These are phyloP conservation scores for Rhinogobius similis DNA, from an alignment of 2,113 vertebrate genomes.

Conservation along the genomic window DNA sequence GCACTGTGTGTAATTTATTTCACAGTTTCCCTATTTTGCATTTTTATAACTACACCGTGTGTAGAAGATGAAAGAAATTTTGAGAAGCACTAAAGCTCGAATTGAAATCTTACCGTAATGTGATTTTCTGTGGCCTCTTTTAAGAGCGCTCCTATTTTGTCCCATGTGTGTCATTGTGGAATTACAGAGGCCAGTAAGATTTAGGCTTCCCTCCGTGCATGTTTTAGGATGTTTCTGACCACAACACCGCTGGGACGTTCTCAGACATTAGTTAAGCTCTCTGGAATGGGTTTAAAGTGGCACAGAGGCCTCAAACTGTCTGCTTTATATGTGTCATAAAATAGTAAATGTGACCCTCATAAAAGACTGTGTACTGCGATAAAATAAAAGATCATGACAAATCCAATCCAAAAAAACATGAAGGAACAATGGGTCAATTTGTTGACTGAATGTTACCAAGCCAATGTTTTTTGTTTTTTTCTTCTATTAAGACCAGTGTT, in stretches of 20 bases:
- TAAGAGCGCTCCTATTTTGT: conserved; percentile 48
- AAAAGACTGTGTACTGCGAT: conserved; percentile 24
- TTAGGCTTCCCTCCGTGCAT: conserved; percentile 24
- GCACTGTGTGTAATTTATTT: not conserved
- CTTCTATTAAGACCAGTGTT: too few relatives aligned
- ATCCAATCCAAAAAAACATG: too few relatives aligned
- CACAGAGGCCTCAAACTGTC: conserved; percentile 26
- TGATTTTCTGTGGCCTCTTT: conserved; percentile 59
- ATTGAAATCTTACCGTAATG: conserved; percentile 60
- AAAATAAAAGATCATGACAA: not conserved
- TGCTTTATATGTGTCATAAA: conserved; percentile 31
- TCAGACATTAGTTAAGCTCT: conserved; percentile 33
- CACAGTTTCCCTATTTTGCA: not conserved
- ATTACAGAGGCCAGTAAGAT: conserved; percentile 31
- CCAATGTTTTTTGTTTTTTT: too few relatives aligned
- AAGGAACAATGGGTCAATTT: too few relatives aligned
- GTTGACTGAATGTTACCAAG: too few relatives aligned
- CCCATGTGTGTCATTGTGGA: conserved; percentile 41
- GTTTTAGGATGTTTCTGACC: conserved; percentile 38
- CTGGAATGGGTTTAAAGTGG: conserved; percentile 22
- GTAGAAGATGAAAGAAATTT: conserved; percentile 25
- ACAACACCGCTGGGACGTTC: conserved; percentile 30
- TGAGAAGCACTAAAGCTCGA: conserved; percentile 40
- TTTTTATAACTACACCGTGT: conserved; percentile 27
- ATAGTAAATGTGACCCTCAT: conserved; percentile 4